Conservation (phyloP, 2,888 invertebrate species). For the Thera britannica region DNA sequence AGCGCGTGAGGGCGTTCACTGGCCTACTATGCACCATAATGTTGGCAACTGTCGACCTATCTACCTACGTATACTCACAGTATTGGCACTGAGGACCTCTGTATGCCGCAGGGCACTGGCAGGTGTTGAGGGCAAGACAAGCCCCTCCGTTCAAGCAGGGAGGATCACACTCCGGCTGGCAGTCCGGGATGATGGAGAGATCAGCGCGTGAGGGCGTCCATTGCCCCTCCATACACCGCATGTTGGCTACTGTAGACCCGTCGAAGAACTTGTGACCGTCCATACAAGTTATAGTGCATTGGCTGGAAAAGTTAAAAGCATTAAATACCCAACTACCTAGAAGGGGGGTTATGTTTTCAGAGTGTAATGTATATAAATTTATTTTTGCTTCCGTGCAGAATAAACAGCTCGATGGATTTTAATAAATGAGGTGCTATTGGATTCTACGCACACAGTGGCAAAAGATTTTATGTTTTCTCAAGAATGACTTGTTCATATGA, state of each 20-base stretch:
- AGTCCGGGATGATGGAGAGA: slow-evolving; percentile 87
- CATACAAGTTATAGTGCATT: slow-evolving; percentile 88
- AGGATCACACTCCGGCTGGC: slow-evolving; percentile 87
- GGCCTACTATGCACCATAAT: slow-evolving; percentile 87
- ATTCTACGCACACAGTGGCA: no score
- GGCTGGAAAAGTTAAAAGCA: slow-evolving; percentile 62
- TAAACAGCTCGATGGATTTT: no score
- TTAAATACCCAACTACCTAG: no score
- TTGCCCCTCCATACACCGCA: slow-evolving; percentile 88
- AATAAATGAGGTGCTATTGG: no score
- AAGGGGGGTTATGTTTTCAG: no score
- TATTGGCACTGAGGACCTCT: slow-evolving; percentile 91
- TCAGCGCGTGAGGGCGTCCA: slow-evolving; percentile 89
- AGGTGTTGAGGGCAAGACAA: slow-evolving; percentile 91
- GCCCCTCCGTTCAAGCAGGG: slow-evolving; percentile 92
- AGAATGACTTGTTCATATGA: no score
- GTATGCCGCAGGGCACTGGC: slow-evolving; percentile 90
- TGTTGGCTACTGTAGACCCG: slow-evolving; percentile 87
- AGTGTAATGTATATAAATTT: no score
- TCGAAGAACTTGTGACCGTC: slow-evolving; percentile 89
- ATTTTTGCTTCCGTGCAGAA: no score
- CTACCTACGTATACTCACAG: slow-evolving; percentile 67
- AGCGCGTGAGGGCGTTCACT: slow-evolving; percentile 88
- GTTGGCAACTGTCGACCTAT: slow-evolving; percentile 88
- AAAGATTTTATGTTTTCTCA: no score